Evolutionary conservation across 2,797 vertebrate genomes (phyloP), one percentile per base, ranked within the genome.

Genomic region (Huso huso): DNA sequence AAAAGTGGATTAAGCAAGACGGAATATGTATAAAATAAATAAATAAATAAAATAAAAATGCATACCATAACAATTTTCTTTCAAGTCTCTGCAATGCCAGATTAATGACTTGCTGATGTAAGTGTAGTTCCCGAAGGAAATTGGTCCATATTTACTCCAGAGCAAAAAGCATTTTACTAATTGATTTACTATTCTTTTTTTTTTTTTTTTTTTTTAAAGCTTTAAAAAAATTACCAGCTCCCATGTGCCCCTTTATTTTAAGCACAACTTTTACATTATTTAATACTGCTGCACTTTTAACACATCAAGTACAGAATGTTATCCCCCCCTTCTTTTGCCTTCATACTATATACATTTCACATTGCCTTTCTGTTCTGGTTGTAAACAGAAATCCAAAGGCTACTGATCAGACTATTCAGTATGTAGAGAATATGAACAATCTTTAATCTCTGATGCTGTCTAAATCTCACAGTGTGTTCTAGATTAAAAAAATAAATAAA

Each of bases 391-490:
- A 5, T 37, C 37, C 37, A 37, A 2, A 23, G 11, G 15, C 48
- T 37, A 57, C 6, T 55, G 10, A 6, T 6, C 55, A 8, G 37
- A 8, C 65, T 55, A 7, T 66, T 48, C 8, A n/a, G 62, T 53
- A 23, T 12, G 18, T 9, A 7, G n/a, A n/a, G 10, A 15, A 9
- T n/a, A 51, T 10, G 10, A 9, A 37, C 37, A 49, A 63, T 49
- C 10, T 64, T 37, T 4, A 62, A 9, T 37, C 10, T 51, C 6
- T 37, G 52, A 55, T 6, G 37, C 10, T 8, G 7, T 5, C 50
- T 37, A 8, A 55, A 84, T 84, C 11, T n/a, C 69, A 9, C 15
- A 10, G 1, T 75, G 75, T 69, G 8, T 53, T 65, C 79, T 87
- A 63, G 63, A 72, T 79, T 85, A 18, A 18, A 18, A 18, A 18